Base-by-base conservation (phyloP, 2,888 invertebrate species). In the Xanthorhoe spadicearia region DNA sequence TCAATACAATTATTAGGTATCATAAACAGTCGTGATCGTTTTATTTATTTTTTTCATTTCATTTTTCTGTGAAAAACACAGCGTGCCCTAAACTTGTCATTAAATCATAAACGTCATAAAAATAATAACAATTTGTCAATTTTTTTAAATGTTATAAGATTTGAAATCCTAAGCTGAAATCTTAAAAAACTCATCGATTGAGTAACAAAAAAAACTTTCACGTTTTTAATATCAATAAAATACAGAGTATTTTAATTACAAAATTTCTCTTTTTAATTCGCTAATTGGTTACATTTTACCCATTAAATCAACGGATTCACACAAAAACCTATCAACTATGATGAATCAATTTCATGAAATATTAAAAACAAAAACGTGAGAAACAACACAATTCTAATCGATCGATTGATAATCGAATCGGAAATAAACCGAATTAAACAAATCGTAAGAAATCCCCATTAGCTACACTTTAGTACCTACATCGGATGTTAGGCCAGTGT, bases 321-420 rank as follows among this genome's bases (percentile, higher is more conserved):
- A 83, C 78, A 79, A 82, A 85, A 83, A 85, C 80, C 83, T 79
- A 82, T 79, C 81, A 84, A 80, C 83, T 81, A 81, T 77, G 78
- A 81, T 82, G 77, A 89, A 90, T 90, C 83, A 83, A 88, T 89
- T 90, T 85, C 82, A 84, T 81, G 80, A 86, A 84, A 84, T 77
- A 83, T 83, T 86, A 87, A 80, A 87, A 87, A 88, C 83, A 88
- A 89, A 90, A 91, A 92, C 92, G 92, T 92, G 92, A 91, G 92
- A 92, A 90, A 85, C 84, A 83, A 83, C 76, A 82, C 82, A 83
- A 82, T 82, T 77, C 79, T 78, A 85, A 84, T 87, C 82, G 83
- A 80, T 78, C 79, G 79, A 88, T 90, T 83, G 88, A 90, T 89
- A 87, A 86, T 64, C 35, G 61, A 91, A 87, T 86, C 82, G 81